Conservation (phyloP, 1,140 invertebrate genomes). For the Scylla paramamosain region DNA sequence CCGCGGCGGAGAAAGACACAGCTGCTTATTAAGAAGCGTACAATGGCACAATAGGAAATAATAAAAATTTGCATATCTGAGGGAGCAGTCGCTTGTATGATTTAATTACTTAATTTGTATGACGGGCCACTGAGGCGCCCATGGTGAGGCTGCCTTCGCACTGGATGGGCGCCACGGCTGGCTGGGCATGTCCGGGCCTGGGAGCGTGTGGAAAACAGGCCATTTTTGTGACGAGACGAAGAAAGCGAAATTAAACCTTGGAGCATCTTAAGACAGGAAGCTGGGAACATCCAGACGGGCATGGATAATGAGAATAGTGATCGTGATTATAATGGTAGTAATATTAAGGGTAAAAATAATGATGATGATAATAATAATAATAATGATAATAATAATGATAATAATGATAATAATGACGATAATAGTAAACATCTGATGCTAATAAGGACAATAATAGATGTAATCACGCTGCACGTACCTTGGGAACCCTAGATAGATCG, state of each 20-base stretch:
- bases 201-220: not conserved
- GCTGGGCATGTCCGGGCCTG: not conserved
- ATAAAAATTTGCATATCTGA: conserved; percentile 16
- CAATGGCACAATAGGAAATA: not conserved
- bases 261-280: no score
- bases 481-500: no score
- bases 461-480: no score
- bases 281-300: no score
- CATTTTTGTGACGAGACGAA: not conserved
- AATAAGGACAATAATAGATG: no score
- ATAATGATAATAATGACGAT: no score
- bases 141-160: not conserved
- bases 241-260: not conserved
- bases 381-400: no score
- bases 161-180: not conserved
- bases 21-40: not conserved
- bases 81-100: not conserved
- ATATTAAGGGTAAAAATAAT: no score
- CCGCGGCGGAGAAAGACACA: not conserved
- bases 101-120: not conserved
- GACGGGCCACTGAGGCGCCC: not conserved
- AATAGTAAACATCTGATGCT: no score
- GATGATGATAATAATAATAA: no score
- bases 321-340: not conserved
- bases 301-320: not conserved